Conservation (phyloP, 2,113 vertebrate species). For the Lonchura striata region DNA sequence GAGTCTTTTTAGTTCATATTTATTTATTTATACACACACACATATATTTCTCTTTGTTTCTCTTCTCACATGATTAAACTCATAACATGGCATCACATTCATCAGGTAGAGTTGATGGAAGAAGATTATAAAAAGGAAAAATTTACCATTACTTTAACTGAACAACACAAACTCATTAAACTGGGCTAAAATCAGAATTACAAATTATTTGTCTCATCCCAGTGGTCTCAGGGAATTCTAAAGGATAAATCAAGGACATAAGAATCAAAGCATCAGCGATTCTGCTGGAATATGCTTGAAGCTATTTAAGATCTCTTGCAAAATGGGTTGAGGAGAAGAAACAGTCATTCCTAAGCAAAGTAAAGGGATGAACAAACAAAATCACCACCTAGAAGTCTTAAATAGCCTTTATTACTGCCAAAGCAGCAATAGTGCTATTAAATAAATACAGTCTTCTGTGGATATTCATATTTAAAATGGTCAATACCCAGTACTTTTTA, state of each 20-base stretch:
- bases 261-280: neutral
- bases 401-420: neutral
- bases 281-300: neutral
- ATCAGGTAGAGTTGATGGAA: neutral
- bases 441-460: neutral
- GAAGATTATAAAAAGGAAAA: neutral
- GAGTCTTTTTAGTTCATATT: neutral
- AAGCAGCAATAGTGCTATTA: neutral
- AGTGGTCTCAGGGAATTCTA: neutral
- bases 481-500: neutral
- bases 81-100: accelerated
- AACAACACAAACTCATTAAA: neutral
- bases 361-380: conserved; percentile 24
- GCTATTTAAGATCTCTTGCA: neutral
- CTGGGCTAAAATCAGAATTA: neutral
- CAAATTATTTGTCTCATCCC: neutral
- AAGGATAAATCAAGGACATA: neutral
- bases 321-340: neutral
- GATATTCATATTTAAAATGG: neutral
- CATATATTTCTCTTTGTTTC: accelerated
- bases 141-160: neutral
- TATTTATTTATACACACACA: neutral
- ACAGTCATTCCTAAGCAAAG: neutral
- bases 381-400: neutral
- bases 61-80: neutral